phyloP scores from a whole-genome alignment of 2,797 vertebrate genomes.

The Poecilia wingei region DNA sequence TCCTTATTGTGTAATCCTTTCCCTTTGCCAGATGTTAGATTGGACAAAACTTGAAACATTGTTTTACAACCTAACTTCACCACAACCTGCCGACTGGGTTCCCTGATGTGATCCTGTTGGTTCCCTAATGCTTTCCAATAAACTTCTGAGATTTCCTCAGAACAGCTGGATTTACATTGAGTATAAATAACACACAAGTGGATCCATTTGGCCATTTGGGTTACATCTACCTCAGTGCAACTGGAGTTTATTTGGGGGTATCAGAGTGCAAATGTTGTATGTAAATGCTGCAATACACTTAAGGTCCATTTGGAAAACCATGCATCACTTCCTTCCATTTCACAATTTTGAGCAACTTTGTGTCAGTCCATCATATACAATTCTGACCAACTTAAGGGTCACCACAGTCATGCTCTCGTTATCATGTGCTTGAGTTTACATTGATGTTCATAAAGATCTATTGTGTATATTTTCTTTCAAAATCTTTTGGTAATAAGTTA shows the following conservation, averaged over 20 bases:
- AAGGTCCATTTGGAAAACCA: not conserved
- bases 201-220: not conserved
- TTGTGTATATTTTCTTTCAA: not conserved
- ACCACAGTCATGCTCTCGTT: not conserved
- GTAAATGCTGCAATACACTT: not conserved
- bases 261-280: not conserved
- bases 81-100: not conserved
- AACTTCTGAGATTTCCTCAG: not conserved
- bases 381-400: not conserved
- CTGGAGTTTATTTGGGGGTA: not conserved
- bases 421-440: slow-evolving; percentile 11
- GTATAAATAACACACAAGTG: not conserved
- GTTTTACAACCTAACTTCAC: not conserved
- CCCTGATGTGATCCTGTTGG: not conserved
- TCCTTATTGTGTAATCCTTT: not conserved
- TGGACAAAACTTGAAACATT: not conserved
- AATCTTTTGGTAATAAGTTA: not conserved
- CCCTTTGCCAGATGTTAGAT: not conserved
- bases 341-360: not conserved
- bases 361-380: not conserved
- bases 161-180: not conserved
- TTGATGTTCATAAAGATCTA: slow-evolving; percentile 25
- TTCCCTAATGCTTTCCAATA: not conserved
- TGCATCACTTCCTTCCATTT: not conserved
- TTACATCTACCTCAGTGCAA: not conserved